Evolutionary conservation across 64 coral and sea anemone genomes (phyloP).

Genomic region (Stichodactyla helianthus): DNA sequence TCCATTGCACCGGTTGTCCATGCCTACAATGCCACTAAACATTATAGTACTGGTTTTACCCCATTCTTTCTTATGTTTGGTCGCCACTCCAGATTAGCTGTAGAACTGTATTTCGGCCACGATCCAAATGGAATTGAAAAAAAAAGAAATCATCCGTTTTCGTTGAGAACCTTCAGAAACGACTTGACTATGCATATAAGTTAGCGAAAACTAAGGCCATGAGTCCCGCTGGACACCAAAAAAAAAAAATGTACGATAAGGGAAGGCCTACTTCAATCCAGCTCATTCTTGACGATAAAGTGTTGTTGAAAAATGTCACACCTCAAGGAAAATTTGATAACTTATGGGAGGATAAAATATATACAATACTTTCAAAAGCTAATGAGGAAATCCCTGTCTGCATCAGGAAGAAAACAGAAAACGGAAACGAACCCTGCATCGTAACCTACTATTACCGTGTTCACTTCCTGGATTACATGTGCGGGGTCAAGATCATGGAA

Average conservation of each 20-base stretch:
- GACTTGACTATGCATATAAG: neutral
- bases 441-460: neutral
- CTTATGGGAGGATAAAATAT: neutral
- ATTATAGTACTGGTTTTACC: neutral
- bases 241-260: constrained; percentile 11
- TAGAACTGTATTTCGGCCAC: constrained; percentile 14
- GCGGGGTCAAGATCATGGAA: too few species aligned
- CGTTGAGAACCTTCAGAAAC: neutral
- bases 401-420: neutral
- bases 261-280: neutral
- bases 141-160: neutral
- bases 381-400: neutral
- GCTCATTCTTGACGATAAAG: neutral
- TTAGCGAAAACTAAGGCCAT: too few species aligned
- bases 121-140: neutral
- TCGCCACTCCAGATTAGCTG: constrained; percentile 15
- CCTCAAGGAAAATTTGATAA: neutral
- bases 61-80: constrained; percentile 38
- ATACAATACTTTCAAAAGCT: neutral
- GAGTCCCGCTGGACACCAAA: too few species aligned
- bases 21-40: constrained; percentile 42
- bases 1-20: constrained; percentile 11
- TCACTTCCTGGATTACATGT: neutral
- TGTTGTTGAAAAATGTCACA: neutral
- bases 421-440: neutral